Conservation (phyloP, 2,113 vertebrate species). For the Butorides virescens region DNA sequence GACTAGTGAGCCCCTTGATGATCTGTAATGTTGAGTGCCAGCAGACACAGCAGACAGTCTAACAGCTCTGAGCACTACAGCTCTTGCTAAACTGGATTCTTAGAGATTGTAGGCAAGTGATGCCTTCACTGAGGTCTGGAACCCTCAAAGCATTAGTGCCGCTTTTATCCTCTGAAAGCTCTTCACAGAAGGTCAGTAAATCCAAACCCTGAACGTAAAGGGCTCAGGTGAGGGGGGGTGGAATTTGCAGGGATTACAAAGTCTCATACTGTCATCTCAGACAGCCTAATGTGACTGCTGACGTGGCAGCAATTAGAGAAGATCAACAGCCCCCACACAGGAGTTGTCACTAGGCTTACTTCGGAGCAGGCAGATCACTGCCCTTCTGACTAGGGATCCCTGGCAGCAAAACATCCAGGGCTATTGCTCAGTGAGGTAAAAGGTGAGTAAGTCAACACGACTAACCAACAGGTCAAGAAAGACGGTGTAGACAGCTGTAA, state of each 20-base stretch:
- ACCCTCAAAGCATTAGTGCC: neutral
- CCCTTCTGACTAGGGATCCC: neutral
- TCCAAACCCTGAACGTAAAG: neutral
- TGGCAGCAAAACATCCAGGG: neutral
- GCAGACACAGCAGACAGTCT: neutral
- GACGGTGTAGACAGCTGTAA: neutral
- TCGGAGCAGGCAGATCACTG: neutral
- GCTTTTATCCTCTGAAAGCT: conserved; percentile 25
- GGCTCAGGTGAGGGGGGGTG: neutral
- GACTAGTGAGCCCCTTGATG: neutral
- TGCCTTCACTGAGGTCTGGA: neutral
- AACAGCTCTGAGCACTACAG: neutral
- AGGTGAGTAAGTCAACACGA: neutral
- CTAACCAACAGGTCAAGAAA: neutral
- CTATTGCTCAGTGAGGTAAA: neutral
- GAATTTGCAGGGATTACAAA: conserved; percentile 42
- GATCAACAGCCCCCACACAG: neutral
- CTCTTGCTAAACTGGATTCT: neutral
- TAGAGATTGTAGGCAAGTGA: neutral
- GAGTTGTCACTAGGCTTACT: neutral
- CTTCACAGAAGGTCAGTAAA: neutral
- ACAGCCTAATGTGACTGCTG: neutral
- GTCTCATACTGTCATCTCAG: neutral
- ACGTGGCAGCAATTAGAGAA: neutral
- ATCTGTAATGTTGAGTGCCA: neutral